Conservation (phyloP, 1,140 invertebrate genomes). For the Glomeris maerens region DNA sequence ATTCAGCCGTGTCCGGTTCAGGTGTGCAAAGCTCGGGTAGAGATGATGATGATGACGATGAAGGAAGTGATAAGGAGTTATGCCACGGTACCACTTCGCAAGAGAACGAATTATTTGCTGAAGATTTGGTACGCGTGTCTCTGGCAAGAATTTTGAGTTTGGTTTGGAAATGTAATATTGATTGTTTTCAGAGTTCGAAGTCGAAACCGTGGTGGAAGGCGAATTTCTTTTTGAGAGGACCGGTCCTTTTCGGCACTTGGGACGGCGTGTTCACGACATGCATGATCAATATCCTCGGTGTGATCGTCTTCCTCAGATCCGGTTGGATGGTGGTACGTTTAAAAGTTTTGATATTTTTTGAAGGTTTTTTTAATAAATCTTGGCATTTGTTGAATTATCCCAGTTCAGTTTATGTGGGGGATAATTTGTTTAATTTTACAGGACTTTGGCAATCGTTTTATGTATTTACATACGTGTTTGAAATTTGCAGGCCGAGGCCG, state of each 20-base stretch:
- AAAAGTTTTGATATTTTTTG: background rate
- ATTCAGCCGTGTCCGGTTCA: slow-evolving; percentile 3
- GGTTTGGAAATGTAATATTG: background rate
- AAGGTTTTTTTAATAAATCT: background rate
- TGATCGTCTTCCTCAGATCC: slow-evolving; percentile 87
- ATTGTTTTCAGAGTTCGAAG: slow-evolving; percentile 13
- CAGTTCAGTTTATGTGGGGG: too few species aligned
- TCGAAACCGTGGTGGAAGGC: slow-evolving; percentile 74
- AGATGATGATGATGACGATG: background rate
- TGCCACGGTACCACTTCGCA: slow-evolving; percentile 6
- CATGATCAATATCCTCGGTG: slow-evolving; percentile 92
- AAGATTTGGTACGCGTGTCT: slow-evolving; percentile 16
- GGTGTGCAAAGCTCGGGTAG: too few species aligned
- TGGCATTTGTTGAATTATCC: too few species aligned
- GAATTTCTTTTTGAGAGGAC: slow-evolving; percentile 83
- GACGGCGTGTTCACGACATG: slow-evolving; percentile 91
- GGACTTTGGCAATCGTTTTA: too few species aligned
- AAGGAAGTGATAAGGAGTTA: slow-evolving; percentile 8
- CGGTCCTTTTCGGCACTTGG: slow-evolving; percentile 91
- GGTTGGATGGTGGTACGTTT: slow-evolving; percentile 73
- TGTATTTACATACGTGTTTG: slow-evolving; percentile 5
- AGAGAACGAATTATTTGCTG: slow-evolving; percentile 17
- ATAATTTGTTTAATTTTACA: too few species aligned
- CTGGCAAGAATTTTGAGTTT: background rate
- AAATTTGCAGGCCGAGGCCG: slow-evolving; percentile 71